A percentile compares a stretch with the other conserved stretches of the same genome.
Evolutionary conservation across 2,888 invertebrate genomes (phyloP).

Genomic region (Calliscelio sp.): DNA sequence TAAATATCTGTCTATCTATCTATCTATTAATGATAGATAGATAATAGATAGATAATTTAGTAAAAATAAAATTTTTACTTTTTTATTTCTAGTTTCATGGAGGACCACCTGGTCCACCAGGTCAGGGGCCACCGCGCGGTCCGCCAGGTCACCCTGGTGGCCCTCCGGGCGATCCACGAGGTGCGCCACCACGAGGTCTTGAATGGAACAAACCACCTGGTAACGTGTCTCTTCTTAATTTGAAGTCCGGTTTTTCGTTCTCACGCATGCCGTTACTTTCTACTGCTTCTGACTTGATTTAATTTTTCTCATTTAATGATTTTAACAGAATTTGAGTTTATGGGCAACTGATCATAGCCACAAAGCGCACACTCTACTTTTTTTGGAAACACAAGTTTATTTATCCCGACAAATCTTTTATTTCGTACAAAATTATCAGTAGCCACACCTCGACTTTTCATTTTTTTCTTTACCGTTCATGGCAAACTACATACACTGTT

Average conservation of each 20-base stretch:
- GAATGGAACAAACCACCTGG: slow-evolving; percentile 92
- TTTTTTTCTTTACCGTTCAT: slow-evolving; percentile 36
- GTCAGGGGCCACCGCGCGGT: slow-evolving; percentile 86
- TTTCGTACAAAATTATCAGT: background rate
- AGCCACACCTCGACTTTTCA: slow-evolving; percentile 60
- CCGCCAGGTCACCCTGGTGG: slow-evolving; percentile 87
- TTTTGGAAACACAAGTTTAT: background rate
- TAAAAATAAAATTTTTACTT: too few species aligned
- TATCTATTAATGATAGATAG: too few species aligned
- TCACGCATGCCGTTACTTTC: slow-evolving; percentile 1
- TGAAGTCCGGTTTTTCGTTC: background rate
- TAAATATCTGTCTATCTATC: too few species aligned
- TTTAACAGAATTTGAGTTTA: background rate
- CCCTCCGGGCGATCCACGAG: slow-evolving; percentile 88
- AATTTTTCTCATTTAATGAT: background rate
- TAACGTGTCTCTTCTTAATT: slow-evolving; percentile 78
- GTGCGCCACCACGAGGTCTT: slow-evolving; percentile 87
- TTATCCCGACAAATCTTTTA: too few species aligned
- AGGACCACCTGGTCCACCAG: slow-evolving; percentile 87
- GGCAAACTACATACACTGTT: background rate
- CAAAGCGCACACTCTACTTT: background rate
- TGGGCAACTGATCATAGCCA: background rate
- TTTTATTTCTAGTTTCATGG: slow-evolving; percentile 88
- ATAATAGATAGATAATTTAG: too few species aligned
- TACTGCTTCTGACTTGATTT: background rate